Conservation (phyloP, 2,888 invertebrate species). For the Laspeyria flexula region DNA sequence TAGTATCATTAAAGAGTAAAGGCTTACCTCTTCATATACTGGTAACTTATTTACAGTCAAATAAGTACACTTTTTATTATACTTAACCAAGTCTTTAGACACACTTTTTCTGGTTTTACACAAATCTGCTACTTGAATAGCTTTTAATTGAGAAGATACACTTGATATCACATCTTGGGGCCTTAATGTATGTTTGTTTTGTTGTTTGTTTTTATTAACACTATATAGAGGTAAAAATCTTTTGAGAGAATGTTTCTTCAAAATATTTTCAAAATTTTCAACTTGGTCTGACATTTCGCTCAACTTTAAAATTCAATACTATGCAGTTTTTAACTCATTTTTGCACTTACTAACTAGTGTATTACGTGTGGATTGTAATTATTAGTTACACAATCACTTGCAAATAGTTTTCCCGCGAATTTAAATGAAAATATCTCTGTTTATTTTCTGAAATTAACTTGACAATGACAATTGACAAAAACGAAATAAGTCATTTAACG, state of each 20-base stretch:
- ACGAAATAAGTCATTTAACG: not conserved
- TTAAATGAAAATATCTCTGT: constrained; percentile 11
- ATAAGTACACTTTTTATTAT: constrained; percentile 50
- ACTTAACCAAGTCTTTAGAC: constrained; percentile 29
- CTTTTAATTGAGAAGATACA: constrained; percentile 65
- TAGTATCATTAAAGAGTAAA: not conserved
- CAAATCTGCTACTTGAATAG: constrained; percentile 64
- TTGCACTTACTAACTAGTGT: not conserved
- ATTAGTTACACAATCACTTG: not conserved
- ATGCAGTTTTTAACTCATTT: not conserved
- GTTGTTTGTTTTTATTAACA: constrained; percentile 23
- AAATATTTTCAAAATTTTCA: constrained; percentile 51
- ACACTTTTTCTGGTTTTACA: constrained; percentile 25
- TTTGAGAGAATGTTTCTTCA: constrained; percentile 45
- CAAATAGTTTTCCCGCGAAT: constrained; percentile 18
- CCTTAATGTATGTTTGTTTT: constrained; percentile 26
- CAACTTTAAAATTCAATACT: not conserved
- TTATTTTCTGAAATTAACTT: constrained; percentile 10
- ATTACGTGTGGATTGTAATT: not conserved
- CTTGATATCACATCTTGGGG: constrained; percentile 60
- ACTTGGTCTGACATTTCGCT: constrained; percentile 29
- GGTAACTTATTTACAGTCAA: constrained; percentile 55
- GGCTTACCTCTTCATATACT: constrained; percentile 46
- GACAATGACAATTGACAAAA: not conserved
- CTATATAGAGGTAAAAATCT: constrained; percentile 49